A percentile compares a stretch with the other conserved stretches of the same genome.
Evolutionary conservation across 2,888 invertebrate genomes (phyloP).

Genomic region (Agriopis leucophaearia): DNA sequence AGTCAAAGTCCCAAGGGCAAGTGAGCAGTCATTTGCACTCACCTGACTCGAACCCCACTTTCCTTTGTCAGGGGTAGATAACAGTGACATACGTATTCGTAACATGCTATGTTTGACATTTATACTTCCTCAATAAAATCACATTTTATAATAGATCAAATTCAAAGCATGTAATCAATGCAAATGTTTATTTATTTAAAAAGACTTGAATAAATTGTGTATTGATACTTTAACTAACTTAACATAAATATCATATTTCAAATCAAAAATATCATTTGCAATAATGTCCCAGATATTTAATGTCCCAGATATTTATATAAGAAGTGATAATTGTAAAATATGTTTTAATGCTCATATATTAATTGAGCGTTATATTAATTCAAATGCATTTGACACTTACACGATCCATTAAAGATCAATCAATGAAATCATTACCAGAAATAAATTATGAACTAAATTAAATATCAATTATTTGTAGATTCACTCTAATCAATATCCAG

Average conservation of each 20-base stretch:
- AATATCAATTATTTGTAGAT: slow-evolving; percentile 7
- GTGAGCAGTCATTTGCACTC: slow-evolving; percentile 17
- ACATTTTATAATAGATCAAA: no score
- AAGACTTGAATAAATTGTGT: no score
- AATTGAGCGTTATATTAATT: background rate
- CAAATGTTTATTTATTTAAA: no score
- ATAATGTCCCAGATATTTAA: no score
- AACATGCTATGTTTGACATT: no score
- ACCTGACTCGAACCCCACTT: slow-evolving; percentile 45
- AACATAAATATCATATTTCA: no score
- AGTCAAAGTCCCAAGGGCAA: slow-evolving; percentile 15
- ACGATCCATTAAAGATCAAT: background rate
- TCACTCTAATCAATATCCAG: slow-evolving; percentile 2
- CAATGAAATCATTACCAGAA: background rate
- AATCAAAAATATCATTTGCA: no score
- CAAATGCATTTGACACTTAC: background rate
- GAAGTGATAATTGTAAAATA: no score
- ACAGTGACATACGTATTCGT: slow-evolving; percentile 21
- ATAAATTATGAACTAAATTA: background rate
- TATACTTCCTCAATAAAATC: no score
- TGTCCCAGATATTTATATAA: no score
- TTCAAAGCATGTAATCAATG: background rate
- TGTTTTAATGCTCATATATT: no score
- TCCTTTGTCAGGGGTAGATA: slow-evolving; percentile 34
- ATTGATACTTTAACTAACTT: no score